These are phyloP conservation scores for Centruroides sculpturatus DNA, from an alignment of 1,140 invertebrate species.

Conservation along the genomic window DNA sequence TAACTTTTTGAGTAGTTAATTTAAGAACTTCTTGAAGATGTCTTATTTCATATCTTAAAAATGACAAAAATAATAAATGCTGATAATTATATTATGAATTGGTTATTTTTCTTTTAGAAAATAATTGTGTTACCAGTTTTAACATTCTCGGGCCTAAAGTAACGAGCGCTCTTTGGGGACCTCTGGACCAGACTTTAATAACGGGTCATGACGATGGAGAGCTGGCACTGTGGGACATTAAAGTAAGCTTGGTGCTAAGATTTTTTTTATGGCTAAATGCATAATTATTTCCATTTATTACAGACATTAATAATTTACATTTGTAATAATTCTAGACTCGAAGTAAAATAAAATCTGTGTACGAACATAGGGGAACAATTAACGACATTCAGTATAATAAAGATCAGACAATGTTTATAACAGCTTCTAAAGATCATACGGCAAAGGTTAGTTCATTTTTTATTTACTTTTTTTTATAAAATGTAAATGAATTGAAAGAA, in stretches of 20 bases:
- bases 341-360: slow-evolving; percentile 46
- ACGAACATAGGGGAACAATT: slow-evolving; percentile 70
- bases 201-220: slow-evolving; percentile 91
- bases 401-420: slow-evolving; percentile 90
- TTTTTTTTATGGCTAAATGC: too few species aligned
- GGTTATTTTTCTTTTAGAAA: too few species aligned
- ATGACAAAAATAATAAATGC: too few species aligned
- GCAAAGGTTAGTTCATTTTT: slow-evolving; percentile 44
- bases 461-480: too few species aligned
- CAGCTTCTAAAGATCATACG: slow-evolving; percentile 85
- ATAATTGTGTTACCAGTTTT: slow-evolving; percentile 31
- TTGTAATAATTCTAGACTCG: slow-evolving; percentile 42
- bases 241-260: slow-evolving; percentile 33
- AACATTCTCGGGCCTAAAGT: slow-evolving; percentile 52
- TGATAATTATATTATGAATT: too few species aligned
- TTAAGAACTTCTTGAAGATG: too few species aligned
- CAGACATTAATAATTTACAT: too few species aligned
- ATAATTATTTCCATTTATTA: too few species aligned
- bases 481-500: too few species aligned
- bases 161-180: slow-evolving; percentile 82
- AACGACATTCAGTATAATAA: slow-evolving; percentile 91
- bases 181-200: slow-evolving; percentile 76
- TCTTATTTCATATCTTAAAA: too few species aligned
- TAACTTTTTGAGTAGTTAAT: too few species aligned
- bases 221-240: slow-evolving; percentile 78